Percentiles rank a stretch among this genome's conserved stretches.
Evolutionary conservation across 2,888 invertebrate genomes (phyloP).

Genomic region (Alentia gelatinosa): DNA sequence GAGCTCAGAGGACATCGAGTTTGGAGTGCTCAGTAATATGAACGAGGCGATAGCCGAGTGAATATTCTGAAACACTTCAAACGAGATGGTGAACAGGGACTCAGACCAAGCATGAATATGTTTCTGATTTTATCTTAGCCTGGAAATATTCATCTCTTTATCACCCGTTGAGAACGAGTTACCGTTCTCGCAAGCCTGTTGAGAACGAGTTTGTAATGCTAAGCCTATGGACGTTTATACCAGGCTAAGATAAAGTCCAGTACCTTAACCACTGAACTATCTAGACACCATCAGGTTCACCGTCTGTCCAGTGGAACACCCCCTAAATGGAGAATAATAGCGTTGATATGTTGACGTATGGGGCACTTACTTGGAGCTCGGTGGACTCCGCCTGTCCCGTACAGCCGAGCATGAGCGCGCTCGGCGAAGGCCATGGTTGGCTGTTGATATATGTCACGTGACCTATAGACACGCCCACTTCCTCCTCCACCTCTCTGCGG

Average conservation of each 20-base stretch:
- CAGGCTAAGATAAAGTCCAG: background rate
- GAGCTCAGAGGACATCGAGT: background rate
- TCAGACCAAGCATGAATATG: no score
- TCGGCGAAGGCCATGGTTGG: constrained; percentile 84
- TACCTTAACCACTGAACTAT: background rate
- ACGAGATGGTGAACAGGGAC: no score
- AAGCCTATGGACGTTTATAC: background rate
- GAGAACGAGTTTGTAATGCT: background rate
- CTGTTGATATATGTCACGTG: constrained; percentile 81
- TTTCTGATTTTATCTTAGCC: no score
- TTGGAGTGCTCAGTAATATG: no score
- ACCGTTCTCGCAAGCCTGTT: no score
- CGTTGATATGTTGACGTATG: background rate
- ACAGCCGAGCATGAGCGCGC: constrained; percentile 83
- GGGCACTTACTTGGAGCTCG: background rate
- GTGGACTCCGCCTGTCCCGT: constrained; percentile 60
- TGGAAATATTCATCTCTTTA: no score
- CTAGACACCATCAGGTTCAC: background rate
- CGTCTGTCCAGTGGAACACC: background rate
- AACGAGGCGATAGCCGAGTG: no score
- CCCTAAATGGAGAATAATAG: background rate
- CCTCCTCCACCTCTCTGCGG: constrained; percentile 83
- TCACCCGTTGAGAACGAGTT: no score
- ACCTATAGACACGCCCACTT: constrained; percentile 82
- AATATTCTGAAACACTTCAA: no score